Evolutionary conservation across 2,888 invertebrate species (phyloP).

Genomic region (Ectemnius cavifrons): DNA sequence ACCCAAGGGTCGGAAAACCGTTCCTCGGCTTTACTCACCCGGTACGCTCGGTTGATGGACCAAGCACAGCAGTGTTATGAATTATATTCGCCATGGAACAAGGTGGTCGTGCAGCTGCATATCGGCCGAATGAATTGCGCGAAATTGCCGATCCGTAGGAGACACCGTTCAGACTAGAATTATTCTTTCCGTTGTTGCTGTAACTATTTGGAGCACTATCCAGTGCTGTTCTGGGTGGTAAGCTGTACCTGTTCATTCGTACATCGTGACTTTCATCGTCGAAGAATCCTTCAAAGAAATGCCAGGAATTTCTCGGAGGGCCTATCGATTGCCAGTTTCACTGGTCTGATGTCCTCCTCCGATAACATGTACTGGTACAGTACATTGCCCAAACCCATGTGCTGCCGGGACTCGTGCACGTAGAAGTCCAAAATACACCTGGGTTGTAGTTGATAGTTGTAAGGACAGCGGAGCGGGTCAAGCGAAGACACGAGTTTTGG

Average conservation of each 20-base stretch:
- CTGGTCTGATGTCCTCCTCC: slow-evolving; percentile 84
- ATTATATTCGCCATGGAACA: slow-evolving; percentile 86
- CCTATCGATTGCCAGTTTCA: slow-evolving; percentile 93
- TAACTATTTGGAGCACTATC: slow-evolving; percentile 61
- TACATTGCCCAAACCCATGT: slow-evolving; percentile 90
- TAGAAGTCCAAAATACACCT: slow-evolving; percentile 96
- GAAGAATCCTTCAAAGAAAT: slow-evolving; percentile 92
- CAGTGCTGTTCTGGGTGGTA: slow-evolving; percentile 55
- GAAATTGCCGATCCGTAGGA: slow-evolving; percentile 57
- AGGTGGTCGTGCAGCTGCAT: slow-evolving; percentile 82
- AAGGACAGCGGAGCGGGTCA: too few species aligned
- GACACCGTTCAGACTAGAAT: slow-evolving; percentile 63
- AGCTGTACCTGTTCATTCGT: slow-evolving; percentile 62
- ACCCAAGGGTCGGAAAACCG: slow-evolving; percentile 29
- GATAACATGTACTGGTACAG: slow-evolving; percentile 94
- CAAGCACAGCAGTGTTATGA: slow-evolving; percentile 81
- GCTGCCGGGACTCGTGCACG: slow-evolving; percentile 90
- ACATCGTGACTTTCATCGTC: slow-evolving; percentile 71
- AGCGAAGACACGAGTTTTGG: too few species aligned
- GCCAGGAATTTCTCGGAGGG: slow-evolving; percentile 93
- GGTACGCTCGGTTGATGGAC: slow-evolving; percentile 80
- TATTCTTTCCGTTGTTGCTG: slow-evolving; percentile 58
- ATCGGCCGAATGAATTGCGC: slow-evolving; percentile 76
- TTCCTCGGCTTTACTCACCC: slow-evolving; percentile 79
- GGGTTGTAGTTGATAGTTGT: slow-evolving; percentile 89